A percentile compares a stretch with the other conserved stretches of the same genome.
Evolutionary conservation across 92 coral and sea anemone genomes (phyloP).

Genomic region (Porites rus): DNA sequence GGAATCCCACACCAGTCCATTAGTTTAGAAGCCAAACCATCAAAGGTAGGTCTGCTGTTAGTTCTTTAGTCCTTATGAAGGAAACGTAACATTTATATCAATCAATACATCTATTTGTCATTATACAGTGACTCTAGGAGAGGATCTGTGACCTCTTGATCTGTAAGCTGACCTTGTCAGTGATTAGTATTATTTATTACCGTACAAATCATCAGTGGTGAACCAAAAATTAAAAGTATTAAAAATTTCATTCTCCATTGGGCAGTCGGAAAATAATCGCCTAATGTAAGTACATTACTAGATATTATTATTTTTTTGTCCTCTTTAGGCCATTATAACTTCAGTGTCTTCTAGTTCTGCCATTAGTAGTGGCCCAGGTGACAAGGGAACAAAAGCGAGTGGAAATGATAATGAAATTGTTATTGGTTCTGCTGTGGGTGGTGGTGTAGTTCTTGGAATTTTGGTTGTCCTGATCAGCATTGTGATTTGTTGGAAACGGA

Average conservation of each 20-base stretch:
- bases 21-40: background rate
- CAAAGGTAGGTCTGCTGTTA: background rate
- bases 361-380: background rate
- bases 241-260: too few species aligned
- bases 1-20: background rate
- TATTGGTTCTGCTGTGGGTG: constrained; percentile 37
- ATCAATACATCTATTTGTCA: too few species aligned
- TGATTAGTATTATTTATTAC: too few species aligned
- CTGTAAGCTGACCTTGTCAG: too few species aligned
- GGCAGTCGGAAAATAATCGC: too few species aligned
- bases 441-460: constrained; percentile 14
- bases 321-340: background rate
- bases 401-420: background rate
- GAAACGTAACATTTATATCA: too few species aligned
- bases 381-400: background rate
- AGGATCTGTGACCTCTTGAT: too few species aligned
- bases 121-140: too few species aligned
- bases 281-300: too few species aligned
- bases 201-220: too few species aligned
- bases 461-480: background rate
- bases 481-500: background rate
- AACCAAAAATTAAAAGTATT: too few species aligned
- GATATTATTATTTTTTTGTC: background rate
- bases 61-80: too few species aligned
- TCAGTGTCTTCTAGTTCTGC: background rate